Base-by-base conservation (phyloP, 1,140 invertebrate species). In the Polyergus mexicanus region DNA sequence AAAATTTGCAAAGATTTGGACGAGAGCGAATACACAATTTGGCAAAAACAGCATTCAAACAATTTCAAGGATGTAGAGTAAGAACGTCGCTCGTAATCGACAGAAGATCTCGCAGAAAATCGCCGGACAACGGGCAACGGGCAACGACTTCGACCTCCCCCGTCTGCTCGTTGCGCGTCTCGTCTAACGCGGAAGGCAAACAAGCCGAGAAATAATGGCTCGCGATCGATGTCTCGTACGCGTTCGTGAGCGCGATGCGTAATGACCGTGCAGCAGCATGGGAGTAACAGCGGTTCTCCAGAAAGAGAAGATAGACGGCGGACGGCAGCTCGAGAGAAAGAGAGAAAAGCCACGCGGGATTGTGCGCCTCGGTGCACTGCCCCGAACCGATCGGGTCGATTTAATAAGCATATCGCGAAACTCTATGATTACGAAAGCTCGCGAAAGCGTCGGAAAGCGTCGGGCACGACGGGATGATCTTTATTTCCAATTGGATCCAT, bases 331-430 rank as follows among this genome's bases (percentile, higher is more conserved):
- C 47, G 47, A 16, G 38, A 32, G 41, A 75, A 41, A 72, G 71
- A 74, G 47, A 71, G 56, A 8, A 44, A 44, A 41, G 22, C 32
- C 41, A 16, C 44, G 44, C 68, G 68, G 62, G 75, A 44, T 28
- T 76, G 41, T 11, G n/a, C 28, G 44, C 41, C 22, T 76, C 22
- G 75, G 22, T 5, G 38, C 68, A 54, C 1, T 44, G 60, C 71
- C 19, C 22, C 25, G 54, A 74, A 32, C 84, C 83, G 85, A 91
- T 91, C 87, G 77, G 47, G 16, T 62, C 71, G 91, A 92, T 92
- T 92, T 92, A 92, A 92, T 92, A 92, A 92, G 91, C 89, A 91
- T 92, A 92, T 89, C 91, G 86, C 66, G 84, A 88, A 92, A 91
- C 89, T 90, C 88, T 90, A 90, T 90, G 89, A 90, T 90, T 90